A percentile compares a stretch with the other conserved stretches of the same genome.
Conservation (phyloP, 2,888 invertebrate genomes). For the Chrysolina americana region DNA sequence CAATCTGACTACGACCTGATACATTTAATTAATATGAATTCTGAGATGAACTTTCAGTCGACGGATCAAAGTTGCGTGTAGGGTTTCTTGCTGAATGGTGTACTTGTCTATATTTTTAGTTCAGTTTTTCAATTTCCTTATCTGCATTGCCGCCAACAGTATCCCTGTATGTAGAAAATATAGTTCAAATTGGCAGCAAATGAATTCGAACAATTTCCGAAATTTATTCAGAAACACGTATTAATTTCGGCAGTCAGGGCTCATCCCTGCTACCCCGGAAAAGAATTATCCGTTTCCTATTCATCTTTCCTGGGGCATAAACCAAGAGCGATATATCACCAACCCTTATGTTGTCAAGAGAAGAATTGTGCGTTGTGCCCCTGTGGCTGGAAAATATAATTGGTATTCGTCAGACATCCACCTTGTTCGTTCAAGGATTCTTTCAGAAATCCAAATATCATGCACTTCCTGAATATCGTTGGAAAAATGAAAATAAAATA, state of each 20-base stretch:
- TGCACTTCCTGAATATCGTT: neutral
- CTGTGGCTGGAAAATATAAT: neutral
- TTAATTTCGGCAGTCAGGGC: neutral
- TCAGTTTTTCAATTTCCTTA: no score
- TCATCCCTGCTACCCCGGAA: neutral
- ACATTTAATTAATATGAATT: no score
- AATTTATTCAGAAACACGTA: neutral
- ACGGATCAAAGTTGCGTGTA: no score
- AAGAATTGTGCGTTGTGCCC: neutral
- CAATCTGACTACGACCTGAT: no score
- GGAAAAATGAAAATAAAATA: neutral
- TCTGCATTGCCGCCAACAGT: neutral
- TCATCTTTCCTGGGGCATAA: slow-evolving; percentile 1
- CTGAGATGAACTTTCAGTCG: no score
- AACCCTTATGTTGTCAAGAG: slow-evolving; percentile 2
- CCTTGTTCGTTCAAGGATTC: neutral
- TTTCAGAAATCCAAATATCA: slow-evolving; percentile 2
- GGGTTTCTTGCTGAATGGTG: no score
- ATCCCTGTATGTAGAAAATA: neutral
- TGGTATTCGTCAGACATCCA: slow-evolving; percentile 5
- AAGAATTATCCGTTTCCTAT: neutral
- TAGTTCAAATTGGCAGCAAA: neutral
- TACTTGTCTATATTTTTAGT: no score
- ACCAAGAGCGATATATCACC: neutral
- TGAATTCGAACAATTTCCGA: neutral